These are phyloP conservation scores for Hippocampus abdominalis DNA, from an alignment of 2,113 vertebrate genomes.

Conservation along the genomic window DNA sequence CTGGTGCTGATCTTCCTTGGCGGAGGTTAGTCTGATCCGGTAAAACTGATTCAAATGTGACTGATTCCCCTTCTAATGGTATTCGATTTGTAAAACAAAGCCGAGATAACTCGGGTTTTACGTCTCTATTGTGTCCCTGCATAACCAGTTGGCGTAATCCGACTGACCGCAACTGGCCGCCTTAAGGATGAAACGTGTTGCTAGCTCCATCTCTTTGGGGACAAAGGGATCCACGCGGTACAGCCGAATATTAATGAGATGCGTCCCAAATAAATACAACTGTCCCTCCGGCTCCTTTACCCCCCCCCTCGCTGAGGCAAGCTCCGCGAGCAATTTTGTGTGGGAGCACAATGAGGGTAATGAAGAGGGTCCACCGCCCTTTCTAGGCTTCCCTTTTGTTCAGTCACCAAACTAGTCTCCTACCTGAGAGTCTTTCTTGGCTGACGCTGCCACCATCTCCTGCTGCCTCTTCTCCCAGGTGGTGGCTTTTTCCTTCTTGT, in stretches of 20 bases:
- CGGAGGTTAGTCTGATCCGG: not conserved
- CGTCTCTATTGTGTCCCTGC: too few species aligned
- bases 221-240: slow-evolving; percentile 62
- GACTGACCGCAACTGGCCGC: not conserved
- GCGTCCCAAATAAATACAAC: slow-evolving; percentile 46
- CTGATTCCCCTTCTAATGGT: not conserved
- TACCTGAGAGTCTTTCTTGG: slow-evolving; percentile 57
- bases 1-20: not conserved
- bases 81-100: not conserved
- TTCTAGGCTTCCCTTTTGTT: slow-evolving; percentile 32
- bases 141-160: not conserved
- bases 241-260: slow-evolving; percentile 70
- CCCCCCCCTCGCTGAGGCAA: slow-evolving; percentile 23
- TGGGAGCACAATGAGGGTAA: slow-evolving; percentile 57
- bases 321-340: slow-evolving; percentile 40
- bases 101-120: not conserved
- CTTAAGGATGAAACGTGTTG: not conserved
- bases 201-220: slow-evolving; percentile 26
- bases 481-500: slow-evolving; percentile 23
- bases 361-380: slow-evolving; percentile 27
- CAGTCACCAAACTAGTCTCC: slow-evolving; percentile 14
- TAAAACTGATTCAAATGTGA: not conserved
- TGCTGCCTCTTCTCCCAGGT: slow-evolving; percentile 55
- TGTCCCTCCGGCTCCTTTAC: not conserved
- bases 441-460: slow-evolving; percentile 31